phyloP scores from a whole-genome alignment of 2,113 vertebrate species.

The Acrocephalus kingi region DNA sequence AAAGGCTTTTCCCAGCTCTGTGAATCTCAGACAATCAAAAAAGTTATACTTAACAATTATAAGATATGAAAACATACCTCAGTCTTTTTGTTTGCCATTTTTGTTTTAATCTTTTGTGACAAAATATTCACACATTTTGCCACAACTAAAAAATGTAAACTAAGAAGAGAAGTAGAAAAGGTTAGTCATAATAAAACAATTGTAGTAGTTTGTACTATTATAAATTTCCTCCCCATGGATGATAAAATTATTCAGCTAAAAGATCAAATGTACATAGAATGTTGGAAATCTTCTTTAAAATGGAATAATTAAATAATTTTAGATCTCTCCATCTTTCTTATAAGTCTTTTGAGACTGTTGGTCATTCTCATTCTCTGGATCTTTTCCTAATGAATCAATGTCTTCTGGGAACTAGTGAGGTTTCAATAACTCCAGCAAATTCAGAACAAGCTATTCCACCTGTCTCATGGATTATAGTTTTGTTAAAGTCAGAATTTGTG shows the following conservation, averaged over 20 bases:
- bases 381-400: background rate
- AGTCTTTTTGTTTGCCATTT: background rate
- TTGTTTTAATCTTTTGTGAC: background rate
- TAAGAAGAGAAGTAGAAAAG: background rate
- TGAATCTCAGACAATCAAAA: background rate
- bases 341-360: background rate
- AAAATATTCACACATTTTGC: background rate
- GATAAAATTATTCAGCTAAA: background rate
- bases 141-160: background rate
- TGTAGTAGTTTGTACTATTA: background rate
- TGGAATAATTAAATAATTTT: background rate
- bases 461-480: background rate
- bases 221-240: fast-evolving
- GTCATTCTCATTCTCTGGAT: background rate
- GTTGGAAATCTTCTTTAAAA: background rate
- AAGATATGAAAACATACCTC: background rate
- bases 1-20: background rate
- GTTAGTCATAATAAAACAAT: background rate
- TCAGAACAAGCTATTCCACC: background rate
- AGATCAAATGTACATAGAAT: background rate
- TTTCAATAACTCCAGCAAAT: background rate
- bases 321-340: background rate
- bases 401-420: background rate
- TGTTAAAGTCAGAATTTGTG: background rate
- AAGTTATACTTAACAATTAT: background rate